These are phyloP conservation scores for Teinopalpus imperialis DNA, from an alignment of 2,888 invertebrate genomes.

Conservation along the genomic window DNA sequence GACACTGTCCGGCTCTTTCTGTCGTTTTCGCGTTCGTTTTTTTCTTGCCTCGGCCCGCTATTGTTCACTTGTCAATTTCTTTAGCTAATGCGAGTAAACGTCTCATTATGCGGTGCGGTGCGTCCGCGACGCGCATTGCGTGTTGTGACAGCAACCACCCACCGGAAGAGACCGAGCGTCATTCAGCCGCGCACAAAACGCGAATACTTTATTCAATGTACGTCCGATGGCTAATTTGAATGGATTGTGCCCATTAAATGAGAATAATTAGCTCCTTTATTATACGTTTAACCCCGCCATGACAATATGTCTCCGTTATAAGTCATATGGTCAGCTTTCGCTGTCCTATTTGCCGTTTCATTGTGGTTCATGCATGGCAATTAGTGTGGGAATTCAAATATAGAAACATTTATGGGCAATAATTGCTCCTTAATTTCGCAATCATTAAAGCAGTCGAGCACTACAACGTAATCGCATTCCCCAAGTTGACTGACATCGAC, in stretches of 20 bases:
- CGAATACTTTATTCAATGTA: conserved; percentile 75
- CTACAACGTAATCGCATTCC: conserved; percentile 46
- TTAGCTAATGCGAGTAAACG: conserved; percentile 82
- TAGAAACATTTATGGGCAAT: conserved; percentile 10
- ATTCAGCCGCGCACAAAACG: conserved; percentile 77
- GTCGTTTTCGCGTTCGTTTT: conserved; percentile 63
- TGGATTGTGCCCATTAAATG: conserved; percentile 74
- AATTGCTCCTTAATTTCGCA: conserved; percentile 36
- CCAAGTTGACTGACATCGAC: conserved; percentile 44
- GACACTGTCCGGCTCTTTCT: conserved; percentile 81
- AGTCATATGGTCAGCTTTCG: conserved; percentile 48
- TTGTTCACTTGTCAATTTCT: conserved; percentile 83
- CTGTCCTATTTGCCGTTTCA: conserved; percentile 49
- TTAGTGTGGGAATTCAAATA: conserved; percentile 5
- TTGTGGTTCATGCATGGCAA: background rate
- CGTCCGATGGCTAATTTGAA: conserved; percentile 79
- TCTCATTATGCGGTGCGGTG: conserved; percentile 81
- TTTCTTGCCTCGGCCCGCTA: conserved; percentile 71
- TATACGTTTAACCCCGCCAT: conserved; percentile 41
- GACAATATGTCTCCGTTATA: conserved; percentile 50
- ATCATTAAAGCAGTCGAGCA: conserved; percentile 49
- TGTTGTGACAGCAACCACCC: conserved; percentile 82
- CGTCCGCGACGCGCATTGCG: conserved; percentile 77
- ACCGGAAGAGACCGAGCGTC: conserved; percentile 79
- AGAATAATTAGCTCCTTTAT: conserved; percentile 75